Base-by-base conservation (phyloP, 1,140 invertebrate species). In the Eufriesea mexicana region DNA sequence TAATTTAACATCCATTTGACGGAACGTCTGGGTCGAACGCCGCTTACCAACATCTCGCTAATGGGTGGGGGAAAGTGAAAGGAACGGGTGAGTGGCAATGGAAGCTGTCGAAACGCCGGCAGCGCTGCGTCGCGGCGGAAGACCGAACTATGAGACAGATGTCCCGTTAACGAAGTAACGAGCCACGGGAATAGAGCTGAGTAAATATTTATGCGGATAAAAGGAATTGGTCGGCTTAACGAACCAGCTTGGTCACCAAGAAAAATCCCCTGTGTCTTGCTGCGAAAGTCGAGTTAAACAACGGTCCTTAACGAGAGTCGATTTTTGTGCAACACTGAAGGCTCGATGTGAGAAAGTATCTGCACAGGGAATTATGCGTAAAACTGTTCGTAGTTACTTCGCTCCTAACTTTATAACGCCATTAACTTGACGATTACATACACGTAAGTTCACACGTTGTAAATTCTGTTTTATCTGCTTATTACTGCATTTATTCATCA, bases 161-260 rank as follows among this genome's bases (percentile, higher is more conserved):
- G 42, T n/a, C 49, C 25, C 16, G 55, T 62, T 75, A 79, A 76
- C 71, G 85, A 77, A 80, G 74, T 86, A 61, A 68, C 59, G 14
- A 68, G 45, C 57, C 20, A 49, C 5, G 18, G 66, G 61, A 72
- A 47, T 8, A 35, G 35, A 55, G 51, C 9, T 35, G 47, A 25
- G 72, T 49, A 81, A 76, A 86, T 57, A 42, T 73, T 59, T 35
- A 73, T 73, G 20, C 20, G 59, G 49, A 59, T 72, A 70, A 45
- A 81, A 64, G 73, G 62, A 82, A 82, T 66, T 18, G 25, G 55
- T 55, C 47, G 45, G 55, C 55, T 55, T 18, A 75, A 62, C 47
- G 61, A 78, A 78, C 23, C 35, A 20, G 23, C 28, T 49, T 8
- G 47, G 45, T 18, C 35, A 28, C 14, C 25, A 51, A 49, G 66